phyloP scores from a whole-genome alignment of 2,888 invertebrate species.

The Eupithecia subumbrata region DNA sequence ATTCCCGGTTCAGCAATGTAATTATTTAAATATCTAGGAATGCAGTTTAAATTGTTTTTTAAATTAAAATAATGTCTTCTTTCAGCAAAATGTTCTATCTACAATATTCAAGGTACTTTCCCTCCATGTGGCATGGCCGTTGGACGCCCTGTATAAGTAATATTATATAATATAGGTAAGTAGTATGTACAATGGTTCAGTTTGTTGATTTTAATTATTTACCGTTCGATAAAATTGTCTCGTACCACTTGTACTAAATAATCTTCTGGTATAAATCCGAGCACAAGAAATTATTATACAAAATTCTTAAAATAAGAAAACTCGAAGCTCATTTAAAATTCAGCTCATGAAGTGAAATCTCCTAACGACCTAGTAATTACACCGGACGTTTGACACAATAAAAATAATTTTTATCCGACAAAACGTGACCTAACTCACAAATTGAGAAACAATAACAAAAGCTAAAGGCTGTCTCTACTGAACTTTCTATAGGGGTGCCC shows the following conservation, averaged over 20 bases:
- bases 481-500: not conserved
- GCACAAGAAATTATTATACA: not conserved
- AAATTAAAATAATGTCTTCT: too few species aligned
- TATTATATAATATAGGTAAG: too few species aligned
- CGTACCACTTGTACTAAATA: too few species aligned
- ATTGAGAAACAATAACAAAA: slow-evolving; percentile 11
- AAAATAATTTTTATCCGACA: slow-evolving; percentile 42
- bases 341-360: slow-evolving; percentile 44
- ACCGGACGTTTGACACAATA: slow-evolving; percentile 45
- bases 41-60: too few species aligned
- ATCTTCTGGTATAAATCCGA: too few species aligned
- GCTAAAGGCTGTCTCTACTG: not conserved
- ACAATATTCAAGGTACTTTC: too few species aligned
- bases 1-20: too few species aligned
- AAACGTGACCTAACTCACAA: slow-evolving; percentile 54
- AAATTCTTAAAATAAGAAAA: not conserved
- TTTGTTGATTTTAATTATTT: not conserved
- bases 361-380: slow-evolving; percentile 61
- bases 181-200: not conserved
- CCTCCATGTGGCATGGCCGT: too few species aligned
- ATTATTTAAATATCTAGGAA: too few species aligned
- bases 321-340: slow-evolving; percentile 21
- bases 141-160: too few species aligned
- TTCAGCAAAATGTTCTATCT: too few species aligned
- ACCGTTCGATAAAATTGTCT: too few species aligned